phyloP scores from a whole-genome alignment of 2,113 vertebrate species.

The Sinocyclocheilus anshuiensis region DNA sequence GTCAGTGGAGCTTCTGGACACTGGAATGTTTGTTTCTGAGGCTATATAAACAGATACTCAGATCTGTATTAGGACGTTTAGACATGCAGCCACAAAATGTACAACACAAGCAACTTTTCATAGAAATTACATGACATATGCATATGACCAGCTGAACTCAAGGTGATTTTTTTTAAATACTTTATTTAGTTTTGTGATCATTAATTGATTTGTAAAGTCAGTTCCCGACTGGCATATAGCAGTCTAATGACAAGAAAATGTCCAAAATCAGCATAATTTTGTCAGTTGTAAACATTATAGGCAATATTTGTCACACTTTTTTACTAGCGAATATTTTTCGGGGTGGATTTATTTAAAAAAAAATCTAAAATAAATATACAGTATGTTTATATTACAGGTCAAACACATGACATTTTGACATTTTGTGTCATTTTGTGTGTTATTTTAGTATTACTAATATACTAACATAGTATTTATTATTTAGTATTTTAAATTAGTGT shows the following conservation, averaged over 20 bases:
- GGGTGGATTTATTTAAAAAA: background rate
- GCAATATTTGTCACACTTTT: background rate
- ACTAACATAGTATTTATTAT: background rate
- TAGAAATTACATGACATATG: too few relatives aligned
- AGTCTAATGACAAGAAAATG: background rate
- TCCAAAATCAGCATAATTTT: background rate
- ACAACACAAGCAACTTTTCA: background rate
- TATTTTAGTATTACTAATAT: background rate
- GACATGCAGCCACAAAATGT: background rate
- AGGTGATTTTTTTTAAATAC: background rate
- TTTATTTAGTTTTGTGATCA: background rate
- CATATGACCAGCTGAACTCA: background rate
- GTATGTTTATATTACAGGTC: background rate
- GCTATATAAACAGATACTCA: background rate
- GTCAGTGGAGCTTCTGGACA: background rate
- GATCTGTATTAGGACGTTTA: background rate
- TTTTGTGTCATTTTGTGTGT: background rate
- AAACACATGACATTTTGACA: background rate
- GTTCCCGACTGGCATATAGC: background rate
- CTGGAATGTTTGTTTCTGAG: background rate
- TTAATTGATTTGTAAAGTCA: background rate
- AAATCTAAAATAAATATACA: too few relatives aligned
- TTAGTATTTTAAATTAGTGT: background rate
- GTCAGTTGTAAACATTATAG: background rate
- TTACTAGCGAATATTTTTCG: background rate